These are phyloP conservation scores for Microtus richardsoni DNA, from an alignment of 2,113 vertebrate species.

Conservation along the genomic window DNA sequence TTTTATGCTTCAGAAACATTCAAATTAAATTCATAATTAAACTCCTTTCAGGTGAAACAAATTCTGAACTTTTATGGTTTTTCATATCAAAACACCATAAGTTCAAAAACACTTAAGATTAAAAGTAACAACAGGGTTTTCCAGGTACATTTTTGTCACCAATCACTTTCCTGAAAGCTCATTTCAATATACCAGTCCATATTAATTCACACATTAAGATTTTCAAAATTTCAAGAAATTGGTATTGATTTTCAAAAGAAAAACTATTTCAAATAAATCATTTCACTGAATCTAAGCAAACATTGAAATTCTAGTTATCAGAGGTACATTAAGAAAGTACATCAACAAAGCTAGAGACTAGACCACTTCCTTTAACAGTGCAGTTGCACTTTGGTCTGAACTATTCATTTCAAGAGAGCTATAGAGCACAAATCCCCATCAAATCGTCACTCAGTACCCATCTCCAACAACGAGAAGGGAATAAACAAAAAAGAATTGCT, in stretches of 20 bases:
- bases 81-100: constrained; percentile 75
- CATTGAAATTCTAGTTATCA: constrained; percentile 68
- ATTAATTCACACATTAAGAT: not conserved
- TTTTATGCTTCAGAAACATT: constrained; percentile 7
- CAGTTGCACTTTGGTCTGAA: constrained; percentile 9
- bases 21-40: constrained; percentile 13
- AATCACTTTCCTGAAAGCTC: constrained; percentile 73
- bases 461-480: not conserved
- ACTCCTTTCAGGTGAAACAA: constrained; percentile 9
- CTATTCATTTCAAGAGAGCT: constrained; percentile 40
- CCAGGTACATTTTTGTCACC: constrained; percentile 72
- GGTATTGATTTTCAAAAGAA: constrained; percentile 78
- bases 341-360: constrained; percentile 23
- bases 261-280: constrained; percentile 75
- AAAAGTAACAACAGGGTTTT: constrained; percentile 77
- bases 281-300: constrained; percentile 63
- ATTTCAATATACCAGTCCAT: constrained; percentile 71
- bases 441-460: not conserved
- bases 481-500: not conserved
- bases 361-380: constrained; percentile 56
- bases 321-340: constrained; percentile 33
- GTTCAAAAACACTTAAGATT: constrained; percentile 78
- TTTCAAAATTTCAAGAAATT: constrained; percentile 77
- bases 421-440: constrained; percentile 1
- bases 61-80: constrained; percentile 69